These are phyloP conservation scores for Oscheius sp. DNA, from an alignment of 2,888 invertebrate species.

Conservation along the genomic window DNA sequence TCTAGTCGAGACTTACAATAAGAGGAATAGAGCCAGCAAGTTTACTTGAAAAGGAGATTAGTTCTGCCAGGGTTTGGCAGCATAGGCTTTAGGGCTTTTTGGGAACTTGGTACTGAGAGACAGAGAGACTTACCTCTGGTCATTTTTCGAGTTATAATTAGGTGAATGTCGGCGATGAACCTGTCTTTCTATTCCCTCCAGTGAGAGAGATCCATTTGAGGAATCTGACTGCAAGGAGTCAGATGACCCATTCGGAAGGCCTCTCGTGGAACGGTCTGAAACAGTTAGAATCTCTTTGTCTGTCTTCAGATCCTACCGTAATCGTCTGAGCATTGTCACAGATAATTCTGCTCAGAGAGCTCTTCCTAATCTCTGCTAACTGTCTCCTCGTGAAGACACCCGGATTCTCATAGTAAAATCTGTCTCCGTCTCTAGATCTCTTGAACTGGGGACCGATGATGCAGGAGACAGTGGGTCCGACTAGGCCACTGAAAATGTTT, in stretches of 20 bases:
- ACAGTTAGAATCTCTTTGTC: not conserved
- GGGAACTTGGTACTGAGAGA: no score
- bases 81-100: no score
- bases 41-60: no score
- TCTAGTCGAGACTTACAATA: no score
- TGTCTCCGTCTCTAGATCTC: slow-evolving; percentile 76
- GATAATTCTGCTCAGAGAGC: slow-evolving; percentile 85
- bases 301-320: slow-evolving; percentile 39
- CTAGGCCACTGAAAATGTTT: slow-evolving; percentile 72
- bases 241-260: slow-evolving; percentile 70
- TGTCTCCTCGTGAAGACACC: slow-evolving; percentile 77
- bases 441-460: slow-evolving; percentile 76
- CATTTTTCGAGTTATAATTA: slow-evolving; percentile 22
- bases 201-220: slow-evolving; percentile 68
- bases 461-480: slow-evolving; percentile 77
- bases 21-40: no score
- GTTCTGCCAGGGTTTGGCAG: no score
- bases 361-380: slow-evolving; percentile 85
- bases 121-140: slow-evolving; percentile 6
- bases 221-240: slow-evolving; percentile 70
- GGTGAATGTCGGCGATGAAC: not conserved
- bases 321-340: slow-evolving; percentile 89
- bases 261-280: slow-evolving; percentile 68
- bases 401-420: slow-evolving; percentile 77
- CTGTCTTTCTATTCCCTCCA: slow-evolving; percentile 61